phyloP scores from a whole-genome alignment of 2,113 vertebrate genomes.

The Rhinichthys klamathensis region DNA sequence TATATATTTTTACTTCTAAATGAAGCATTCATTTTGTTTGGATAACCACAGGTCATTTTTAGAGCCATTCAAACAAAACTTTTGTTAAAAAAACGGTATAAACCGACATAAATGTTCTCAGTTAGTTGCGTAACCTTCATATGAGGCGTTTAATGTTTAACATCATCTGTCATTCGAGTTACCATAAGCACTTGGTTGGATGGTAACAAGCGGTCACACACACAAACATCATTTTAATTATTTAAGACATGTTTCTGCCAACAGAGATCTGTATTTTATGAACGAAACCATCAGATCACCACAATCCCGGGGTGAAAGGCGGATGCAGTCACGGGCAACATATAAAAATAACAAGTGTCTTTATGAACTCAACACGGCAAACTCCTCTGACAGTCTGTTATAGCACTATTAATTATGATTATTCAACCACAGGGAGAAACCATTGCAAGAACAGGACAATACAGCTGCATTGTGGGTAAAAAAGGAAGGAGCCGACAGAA shows the following conservation, averaged over 20 bases:
- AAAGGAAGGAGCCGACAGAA: slow-evolving; percentile 12
- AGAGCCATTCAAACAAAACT: background rate
- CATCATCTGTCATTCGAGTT: slow-evolving; percentile 12
- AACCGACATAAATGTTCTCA: background rate
- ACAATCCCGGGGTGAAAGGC: background rate
- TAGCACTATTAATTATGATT: slow-evolving; percentile 33
- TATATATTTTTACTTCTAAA: background rate
- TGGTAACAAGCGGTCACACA: slow-evolving; percentile 32
- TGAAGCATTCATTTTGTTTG: background rate
- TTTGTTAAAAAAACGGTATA: background rate
- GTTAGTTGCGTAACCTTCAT: background rate
- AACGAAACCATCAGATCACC: slow-evolving; percentile 25
- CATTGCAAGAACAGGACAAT: background rate
- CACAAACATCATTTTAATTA: slow-evolving; percentile 28
- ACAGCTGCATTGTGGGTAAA: slow-evolving; percentile 15
- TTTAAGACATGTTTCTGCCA: slow-evolving; percentile 8
- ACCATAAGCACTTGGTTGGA: slow-evolving; percentile 11
- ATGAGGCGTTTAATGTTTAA: background rate
- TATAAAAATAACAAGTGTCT: slow-evolving; percentile 30
- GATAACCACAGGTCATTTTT: background rate
- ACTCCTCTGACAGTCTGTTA: background rate
- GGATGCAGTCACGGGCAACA: slow-evolving; percentile 19
- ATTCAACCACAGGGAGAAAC: slow-evolving; percentile 30
- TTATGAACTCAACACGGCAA: slow-evolving; percentile 6
- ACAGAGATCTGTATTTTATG: slow-evolving; percentile 10